These are phyloP conservation scores for Celastrina argiolus DNA, from an alignment of 2,888 invertebrate species.

Conservation along the genomic window DNA sequence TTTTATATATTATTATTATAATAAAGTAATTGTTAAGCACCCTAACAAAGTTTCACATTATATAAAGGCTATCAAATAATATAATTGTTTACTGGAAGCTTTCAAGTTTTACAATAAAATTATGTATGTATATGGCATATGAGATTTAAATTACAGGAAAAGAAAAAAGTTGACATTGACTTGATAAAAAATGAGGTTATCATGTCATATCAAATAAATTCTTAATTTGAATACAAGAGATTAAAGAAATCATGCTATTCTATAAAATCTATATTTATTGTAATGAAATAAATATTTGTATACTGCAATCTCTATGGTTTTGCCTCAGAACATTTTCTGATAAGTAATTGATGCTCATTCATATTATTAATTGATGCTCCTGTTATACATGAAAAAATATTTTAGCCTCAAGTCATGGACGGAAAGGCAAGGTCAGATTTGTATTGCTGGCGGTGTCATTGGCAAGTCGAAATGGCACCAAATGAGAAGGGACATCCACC, in stretches of 20 bases:
- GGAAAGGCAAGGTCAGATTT: constrained; percentile 79
- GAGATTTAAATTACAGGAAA: neutral
- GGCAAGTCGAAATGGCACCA: constrained; percentile 76
- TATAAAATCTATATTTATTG: neutral
- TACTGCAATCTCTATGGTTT: neutral
- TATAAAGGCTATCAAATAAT: too few relatives aligned
- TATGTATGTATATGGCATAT: neutral
- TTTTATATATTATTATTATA: too few relatives aligned
- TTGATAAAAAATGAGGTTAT: constrained; percentile 17
- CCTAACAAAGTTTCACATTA: too few relatives aligned
- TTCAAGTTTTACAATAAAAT: too few relatives aligned
- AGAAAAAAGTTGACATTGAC: neutral
- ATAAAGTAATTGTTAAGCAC: too few relatives aligned
- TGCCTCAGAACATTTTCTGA: too few relatives aligned
- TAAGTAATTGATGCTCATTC: too few relatives aligned
- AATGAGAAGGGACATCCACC: constrained; percentile 55
- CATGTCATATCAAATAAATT: constrained; percentile 14
- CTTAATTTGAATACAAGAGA: constrained; percentile 12
- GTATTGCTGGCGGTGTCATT: constrained; percentile 96
- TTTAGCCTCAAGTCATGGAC: constrained; percentile 38
- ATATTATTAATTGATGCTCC: neutral
- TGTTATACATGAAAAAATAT: neutral
- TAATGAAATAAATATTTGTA: neutral
- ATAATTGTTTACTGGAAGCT: too few relatives aligned
- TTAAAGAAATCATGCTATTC: constrained; percentile 10